A percentile compares a stretch with the other conserved stretches of the same genome.
These are phyloP conservation scores for Dione vanillae DNA, from an alignment of 2,888 invertebrate genomes.

Conservation along the genomic window DNA sequence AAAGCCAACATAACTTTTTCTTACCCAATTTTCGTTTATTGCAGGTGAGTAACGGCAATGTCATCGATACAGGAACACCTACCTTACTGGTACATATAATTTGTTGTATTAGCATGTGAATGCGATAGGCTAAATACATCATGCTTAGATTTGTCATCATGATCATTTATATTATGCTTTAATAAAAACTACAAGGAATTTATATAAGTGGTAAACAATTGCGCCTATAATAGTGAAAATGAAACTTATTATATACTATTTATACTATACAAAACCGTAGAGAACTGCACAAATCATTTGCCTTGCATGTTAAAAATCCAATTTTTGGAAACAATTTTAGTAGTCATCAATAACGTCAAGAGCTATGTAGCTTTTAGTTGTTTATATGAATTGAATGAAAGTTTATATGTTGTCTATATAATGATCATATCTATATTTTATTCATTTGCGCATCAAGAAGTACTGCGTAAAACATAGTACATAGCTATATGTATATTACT, in stretches of 20 bases:
- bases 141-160: not conserved
- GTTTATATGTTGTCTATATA: no score
- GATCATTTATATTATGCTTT: not conserved
- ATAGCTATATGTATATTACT: no score
- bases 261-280: not conserved
- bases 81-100: constrained; percentile 78
- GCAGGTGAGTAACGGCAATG: constrained; percentile 85
- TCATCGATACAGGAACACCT: constrained; percentile 83
- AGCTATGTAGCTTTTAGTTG: not conserved
- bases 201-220: no score
- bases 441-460: no score
- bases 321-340: not conserved
- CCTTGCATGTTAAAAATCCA: not conserved
- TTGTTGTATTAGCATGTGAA: constrained; percentile 49
- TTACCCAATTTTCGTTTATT: constrained; percentile 57
- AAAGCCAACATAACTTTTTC: not conserved
- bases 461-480: no score
- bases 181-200: not conserved
- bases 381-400: no score
- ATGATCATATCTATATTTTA: no score
- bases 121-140: constrained; percentile 44
- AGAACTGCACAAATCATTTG: not conserved
- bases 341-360: no score
- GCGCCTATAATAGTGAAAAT: not conserved
- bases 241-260: not conserved